Base-by-base conservation (phyloP, 2,888 invertebrate species). In the Clepsis dumicolana region DNA sequence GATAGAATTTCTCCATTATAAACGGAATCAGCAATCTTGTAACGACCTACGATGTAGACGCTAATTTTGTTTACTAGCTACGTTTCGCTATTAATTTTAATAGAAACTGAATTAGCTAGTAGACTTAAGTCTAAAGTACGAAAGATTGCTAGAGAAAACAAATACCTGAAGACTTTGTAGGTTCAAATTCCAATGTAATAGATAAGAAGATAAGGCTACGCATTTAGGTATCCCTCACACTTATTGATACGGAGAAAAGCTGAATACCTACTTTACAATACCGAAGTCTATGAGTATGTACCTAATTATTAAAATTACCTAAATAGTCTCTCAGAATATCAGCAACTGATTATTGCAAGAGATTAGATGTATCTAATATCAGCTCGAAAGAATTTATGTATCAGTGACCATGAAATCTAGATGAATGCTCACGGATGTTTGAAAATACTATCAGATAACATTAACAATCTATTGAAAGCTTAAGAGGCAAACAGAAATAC, bases 1-100 rank as follows among this genome's bases (percentile, higher is more conserved):
- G 87, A 89, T 90, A 89, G 80, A 90, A 91, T 93, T 92, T 93
- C 93, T 92, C 90, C 83, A 81, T 74, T 82, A 84, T 82, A 87
- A 87, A 89, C 86, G 89, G 86, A 89, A 88, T 86, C 87, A 50
- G 48, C 44, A 56, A 21, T 21, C 54, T 41, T 21, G 61, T 54
- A 66, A 66, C 62, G 65, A 29, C 32, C 21, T 32, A n/a, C 48
- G n/a, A 35, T 41, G 35, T 62, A 21, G 24, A 24, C 48, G 27
- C 67, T 38, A 38, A 52, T 63, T 50, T 68, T 68, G 63, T 64
- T 64, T 64, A 64, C 64, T 41, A n/a, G 67, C 27, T 27, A 10
- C 21, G 29, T 25, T 29, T 7, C 29, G 48, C 52, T 59, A 53
- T 59, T 68, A 50, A 59, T 52, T 68, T 68, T 68, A 63, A 67